A percentile compares a stretch with the other conserved stretches of the same genome.
Evolutionary conservation across 2,888 invertebrate species (phyloP).

Genomic region (Lasioglossum zephyrum): DNA sequence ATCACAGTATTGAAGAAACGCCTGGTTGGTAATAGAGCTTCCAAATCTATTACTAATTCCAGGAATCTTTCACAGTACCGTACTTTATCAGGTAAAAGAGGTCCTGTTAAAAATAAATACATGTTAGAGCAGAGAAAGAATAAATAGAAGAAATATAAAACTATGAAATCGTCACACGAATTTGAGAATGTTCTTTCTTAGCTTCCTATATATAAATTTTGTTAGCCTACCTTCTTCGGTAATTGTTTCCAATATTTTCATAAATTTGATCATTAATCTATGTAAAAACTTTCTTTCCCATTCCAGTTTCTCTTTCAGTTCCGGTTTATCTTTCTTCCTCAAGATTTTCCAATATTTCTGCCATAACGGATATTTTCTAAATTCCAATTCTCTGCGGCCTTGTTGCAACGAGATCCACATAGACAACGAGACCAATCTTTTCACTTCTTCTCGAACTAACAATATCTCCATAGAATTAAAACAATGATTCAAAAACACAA

Average conservation of each 20-base stretch:
- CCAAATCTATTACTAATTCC: conserved; percentile 97
- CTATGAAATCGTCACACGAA: too few relatives aligned
- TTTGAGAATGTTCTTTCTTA: too few relatives aligned
- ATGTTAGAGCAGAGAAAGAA: background rate
- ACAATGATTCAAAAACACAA: conserved; percentile 97
- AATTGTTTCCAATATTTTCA: conserved; percentile 91
- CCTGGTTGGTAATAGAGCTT: conserved; percentile 96
- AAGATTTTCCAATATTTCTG: conserved; percentile 96
- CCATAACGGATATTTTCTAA: conserved; percentile 94
- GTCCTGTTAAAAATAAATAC: conserved; percentile 70
- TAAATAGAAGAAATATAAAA: too few relatives aligned
- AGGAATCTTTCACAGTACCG: conserved; percentile 97
- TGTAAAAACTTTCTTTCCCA: conserved; percentile 96
- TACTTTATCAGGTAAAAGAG: conserved; percentile 85
- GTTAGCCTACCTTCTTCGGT: conserved; percentile 86
- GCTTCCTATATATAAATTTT: background rate
- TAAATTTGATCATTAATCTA: conserved; percentile 94
- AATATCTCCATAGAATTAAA: conserved; percentile 99
- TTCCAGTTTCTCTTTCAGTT: conserved; percentile 88
- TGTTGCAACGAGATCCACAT: conserved; percentile 97
- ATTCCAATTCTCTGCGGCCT: conserved; percentile 93
- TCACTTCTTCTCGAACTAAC: conserved; percentile 96
- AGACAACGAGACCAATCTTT: conserved; percentile 96
- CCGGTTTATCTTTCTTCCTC: conserved; percentile 92
- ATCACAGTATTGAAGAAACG: conserved; percentile 98